Conservation (phyloP, 2,113 vertebrate genomes). For the Lophius piscatorius region DNA sequence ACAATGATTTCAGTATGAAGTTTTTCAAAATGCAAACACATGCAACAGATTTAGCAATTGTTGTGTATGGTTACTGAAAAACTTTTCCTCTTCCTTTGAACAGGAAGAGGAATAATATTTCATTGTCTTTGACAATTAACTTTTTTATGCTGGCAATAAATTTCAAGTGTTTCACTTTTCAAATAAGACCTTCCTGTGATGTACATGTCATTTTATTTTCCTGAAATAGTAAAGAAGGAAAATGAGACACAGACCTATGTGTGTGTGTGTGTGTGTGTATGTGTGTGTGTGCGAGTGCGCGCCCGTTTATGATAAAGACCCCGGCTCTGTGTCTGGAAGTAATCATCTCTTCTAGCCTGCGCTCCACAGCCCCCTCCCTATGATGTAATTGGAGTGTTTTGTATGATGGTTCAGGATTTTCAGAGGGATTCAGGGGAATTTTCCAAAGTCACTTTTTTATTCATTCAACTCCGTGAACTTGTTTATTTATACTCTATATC, state of each 20-base stretch:
- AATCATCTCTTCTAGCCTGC: conserved; percentile 73
- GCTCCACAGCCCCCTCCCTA: conserved; percentile 72
- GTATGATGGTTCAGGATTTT: conserved; percentile 43
- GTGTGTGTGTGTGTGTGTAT: conserved; percentile 28
- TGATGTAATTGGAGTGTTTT: conserved; percentile 77
- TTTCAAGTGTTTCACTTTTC: conserved; percentile 19
- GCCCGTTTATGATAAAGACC: conserved; percentile 70
- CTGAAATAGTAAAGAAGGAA: conserved; percentile 25
- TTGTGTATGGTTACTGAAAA: conserved; percentile 11
- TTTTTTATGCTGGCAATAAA: conserved; percentile 25
- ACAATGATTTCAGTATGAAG: conserved; percentile 35
- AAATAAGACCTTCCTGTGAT: conserved; percentile 30
- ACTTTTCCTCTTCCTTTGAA: conserved; percentile 8
- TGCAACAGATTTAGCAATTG: conserved; percentile 5
- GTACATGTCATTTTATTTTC: conserved; percentile 36
- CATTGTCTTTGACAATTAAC: conserved; percentile 29
- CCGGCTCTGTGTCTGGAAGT: conserved; percentile 77
- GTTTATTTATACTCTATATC: background rate
- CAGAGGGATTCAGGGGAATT: conserved; percentile 47
- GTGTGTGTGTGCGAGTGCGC: conserved; percentile 32
- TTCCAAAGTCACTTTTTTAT: conserved; percentile 45
- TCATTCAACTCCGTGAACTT: conserved; percentile 26
- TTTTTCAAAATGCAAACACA: conserved; percentile 23
- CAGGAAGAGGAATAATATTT: conserved; percentile 46
- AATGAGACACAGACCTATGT: conserved; percentile 13